phyloP scores from a whole-genome alignment of 2,888 invertebrate genomes.

The Cerastis leucographa region DNA sequence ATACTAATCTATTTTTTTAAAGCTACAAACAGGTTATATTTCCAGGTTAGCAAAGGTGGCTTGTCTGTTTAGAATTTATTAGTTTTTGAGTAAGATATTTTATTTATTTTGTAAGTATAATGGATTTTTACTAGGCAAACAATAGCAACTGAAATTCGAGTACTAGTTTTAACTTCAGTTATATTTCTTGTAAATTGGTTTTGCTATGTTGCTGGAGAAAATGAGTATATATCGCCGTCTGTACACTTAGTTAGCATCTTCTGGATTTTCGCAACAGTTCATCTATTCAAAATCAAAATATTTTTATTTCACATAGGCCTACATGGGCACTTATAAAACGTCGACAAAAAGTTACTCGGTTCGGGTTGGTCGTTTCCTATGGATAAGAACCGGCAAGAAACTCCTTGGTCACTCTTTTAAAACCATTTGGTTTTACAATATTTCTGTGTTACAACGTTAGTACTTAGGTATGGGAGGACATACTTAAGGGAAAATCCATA shows the following conservation, averaged over 20 bases:
- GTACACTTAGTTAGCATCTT: neutral
- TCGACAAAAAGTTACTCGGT: no score
- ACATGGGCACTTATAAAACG: no score
- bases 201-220: neutral
- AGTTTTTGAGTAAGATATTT: constrained; percentile 7
- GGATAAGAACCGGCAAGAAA: no score
- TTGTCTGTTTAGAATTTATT: constrained; percentile 31
- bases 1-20: neutral
- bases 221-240: neutral
- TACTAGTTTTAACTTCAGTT: neutral
- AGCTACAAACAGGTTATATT: neutral
- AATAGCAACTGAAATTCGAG: neutral
- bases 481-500: neutral
- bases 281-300: no score
- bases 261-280: neutral
- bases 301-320: no score
- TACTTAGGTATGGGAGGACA: no score
- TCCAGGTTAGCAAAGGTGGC: neutral
- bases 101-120: constrained; percentile 3
- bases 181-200: neutral
- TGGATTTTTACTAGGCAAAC: neutral
- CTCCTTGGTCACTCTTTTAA: no score
- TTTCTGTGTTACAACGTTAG: no score
- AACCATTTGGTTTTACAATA: no score
- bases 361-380: no score